These are phyloP conservation scores for Anas platyrhynchos DNA, from an alignment of 2,113 vertebrate species.

Conservation along the genomic window DNA sequence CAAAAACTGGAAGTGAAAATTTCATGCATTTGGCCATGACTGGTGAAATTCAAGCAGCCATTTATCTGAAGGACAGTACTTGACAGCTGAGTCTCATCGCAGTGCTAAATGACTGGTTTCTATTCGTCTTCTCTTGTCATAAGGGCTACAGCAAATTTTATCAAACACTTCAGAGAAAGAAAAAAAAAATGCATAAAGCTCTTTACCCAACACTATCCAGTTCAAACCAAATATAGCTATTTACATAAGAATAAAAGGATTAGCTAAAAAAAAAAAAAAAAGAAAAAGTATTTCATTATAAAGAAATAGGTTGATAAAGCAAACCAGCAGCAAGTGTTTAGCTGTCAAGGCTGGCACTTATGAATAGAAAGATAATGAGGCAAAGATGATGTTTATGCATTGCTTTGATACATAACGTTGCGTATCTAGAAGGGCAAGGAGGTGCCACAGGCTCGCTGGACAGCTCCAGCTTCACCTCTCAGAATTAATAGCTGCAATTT, in stretches of 20 bases:
- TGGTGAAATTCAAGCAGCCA: not conserved
- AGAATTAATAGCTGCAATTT: not conserved
- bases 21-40: not conserved
- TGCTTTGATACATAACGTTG: not conserved
- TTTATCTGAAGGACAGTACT: not conserved
- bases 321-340: not conserved
- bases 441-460: not conserved
- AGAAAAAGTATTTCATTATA: not conserved
- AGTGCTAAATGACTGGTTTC: not conserved
- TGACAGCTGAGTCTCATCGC: not conserved
- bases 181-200: not conserved
- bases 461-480: constrained; percentile 26
- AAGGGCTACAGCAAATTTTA: not conserved
- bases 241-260: not conserved
- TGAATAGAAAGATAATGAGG: not conserved
- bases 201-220: not conserved
- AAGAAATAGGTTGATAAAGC: not conserved
- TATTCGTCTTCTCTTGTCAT: not conserved
- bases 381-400: not conserved
- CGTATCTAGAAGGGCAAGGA: not conserved
- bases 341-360: not conserved
- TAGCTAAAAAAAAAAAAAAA: not conserved
- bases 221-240: not conserved
- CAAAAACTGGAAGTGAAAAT: not conserved
- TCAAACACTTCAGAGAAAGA: not conserved